Percentiles rank a stretch among this genome's conserved stretches.
Conservation (phyloP, 2,113 vertebrate genomes). For the Bufo bufo region DNA sequence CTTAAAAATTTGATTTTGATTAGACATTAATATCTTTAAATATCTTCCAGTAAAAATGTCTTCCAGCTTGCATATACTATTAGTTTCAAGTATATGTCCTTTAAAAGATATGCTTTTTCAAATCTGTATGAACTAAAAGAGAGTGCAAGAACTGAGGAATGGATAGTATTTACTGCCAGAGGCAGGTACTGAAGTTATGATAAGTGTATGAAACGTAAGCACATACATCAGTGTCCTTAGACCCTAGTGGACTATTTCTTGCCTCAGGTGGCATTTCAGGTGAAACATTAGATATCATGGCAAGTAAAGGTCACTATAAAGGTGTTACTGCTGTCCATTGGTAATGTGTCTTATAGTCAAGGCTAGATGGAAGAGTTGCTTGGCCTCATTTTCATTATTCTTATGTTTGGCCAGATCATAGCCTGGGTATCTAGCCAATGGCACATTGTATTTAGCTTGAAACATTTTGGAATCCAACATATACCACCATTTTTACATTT, state of each 20-base stretch:
- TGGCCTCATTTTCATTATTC: too few species aligned
- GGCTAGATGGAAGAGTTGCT: too few species aligned
- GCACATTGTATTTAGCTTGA: neutral
- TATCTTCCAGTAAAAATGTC: neutral
- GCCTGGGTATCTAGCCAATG: too few species aligned
- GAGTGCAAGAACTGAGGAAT: neutral
- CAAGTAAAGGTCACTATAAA: neutral
- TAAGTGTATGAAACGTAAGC: neutral
- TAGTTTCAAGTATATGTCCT: neutral
- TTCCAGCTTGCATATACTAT: neutral
- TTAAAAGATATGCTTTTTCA: neutral
- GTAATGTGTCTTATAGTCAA: neutral
- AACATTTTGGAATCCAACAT: neutral
- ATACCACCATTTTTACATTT: neutral
- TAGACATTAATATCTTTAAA: neutral
- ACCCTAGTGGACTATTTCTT: neutral
- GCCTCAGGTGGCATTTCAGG: conserved; percentile 4
- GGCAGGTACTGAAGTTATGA: conserved; percentile 2
- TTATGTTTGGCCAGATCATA: too few species aligned
- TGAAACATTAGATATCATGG: neutral
- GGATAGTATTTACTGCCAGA: conserved; percentile 14
- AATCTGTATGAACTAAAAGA: neutral
- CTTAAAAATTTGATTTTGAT: neutral
- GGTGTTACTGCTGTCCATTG: neutral
- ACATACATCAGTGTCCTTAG: conserved; percentile 6